phyloP scores from a whole-genome alignment of 2,797 vertebrate genomes.

The Eospalax fontanierii region DNA sequence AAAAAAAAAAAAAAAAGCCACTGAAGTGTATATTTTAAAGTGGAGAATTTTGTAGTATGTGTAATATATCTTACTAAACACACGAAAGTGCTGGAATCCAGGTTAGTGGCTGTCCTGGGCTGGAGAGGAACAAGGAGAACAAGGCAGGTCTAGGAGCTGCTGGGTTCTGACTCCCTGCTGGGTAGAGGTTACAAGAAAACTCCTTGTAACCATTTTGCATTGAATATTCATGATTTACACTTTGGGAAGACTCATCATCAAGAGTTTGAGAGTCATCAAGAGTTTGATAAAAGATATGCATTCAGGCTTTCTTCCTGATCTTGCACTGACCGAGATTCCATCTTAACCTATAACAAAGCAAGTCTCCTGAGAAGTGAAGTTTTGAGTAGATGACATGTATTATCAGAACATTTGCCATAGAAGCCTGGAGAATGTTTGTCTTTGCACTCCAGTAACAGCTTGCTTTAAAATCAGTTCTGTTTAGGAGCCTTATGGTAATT shows the following conservation, averaged over 20 bases:
- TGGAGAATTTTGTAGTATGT: neutral
- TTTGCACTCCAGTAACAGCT: neutral
- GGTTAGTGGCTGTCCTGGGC: neutral
- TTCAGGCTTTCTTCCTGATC: neutral
- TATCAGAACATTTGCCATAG: neutral
- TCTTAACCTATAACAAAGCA: neutral
- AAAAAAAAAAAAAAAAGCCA: neutral
- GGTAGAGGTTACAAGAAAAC: neutral
- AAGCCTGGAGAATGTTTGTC: neutral
- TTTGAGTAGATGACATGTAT: neutral
- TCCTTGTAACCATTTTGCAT: neutral
- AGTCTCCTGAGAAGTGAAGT: neutral
- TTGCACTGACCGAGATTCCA: neutral
- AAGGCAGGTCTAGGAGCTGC: neutral
- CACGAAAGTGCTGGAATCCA: neutral
- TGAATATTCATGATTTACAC: neutral
- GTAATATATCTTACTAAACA: neutral
- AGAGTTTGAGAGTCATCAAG: neutral
- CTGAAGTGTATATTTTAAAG: neutral
- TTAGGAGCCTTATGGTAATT: neutral
- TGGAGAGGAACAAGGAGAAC: neutral
- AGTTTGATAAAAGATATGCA: neutral
- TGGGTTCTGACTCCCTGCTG: neutral
- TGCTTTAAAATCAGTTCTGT: neutral
- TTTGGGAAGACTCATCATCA: slow-evolving; percentile 47